Evolutionary conservation across 2,888 invertebrate genomes (phyloP).

Genomic region (Congeria kusceri): DNA sequence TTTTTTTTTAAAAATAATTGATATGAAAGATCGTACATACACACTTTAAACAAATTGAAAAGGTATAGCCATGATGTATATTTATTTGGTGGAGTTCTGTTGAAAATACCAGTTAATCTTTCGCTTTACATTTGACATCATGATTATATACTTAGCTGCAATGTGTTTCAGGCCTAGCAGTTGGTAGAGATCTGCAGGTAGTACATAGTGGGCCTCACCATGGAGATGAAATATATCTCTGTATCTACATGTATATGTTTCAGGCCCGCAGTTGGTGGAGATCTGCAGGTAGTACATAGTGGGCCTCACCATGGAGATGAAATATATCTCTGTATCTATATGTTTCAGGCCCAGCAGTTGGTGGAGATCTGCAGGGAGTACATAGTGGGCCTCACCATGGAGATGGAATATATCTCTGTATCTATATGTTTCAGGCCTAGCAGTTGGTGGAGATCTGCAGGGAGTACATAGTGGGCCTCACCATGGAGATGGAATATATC

Average conservation of each 20-base stretch:
- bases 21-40: too few species aligned
- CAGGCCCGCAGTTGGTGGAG: constrained; percentile 93
- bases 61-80: too few species aligned
- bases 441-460: constrained; percentile 96
- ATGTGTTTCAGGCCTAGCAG: constrained; percentile 89
- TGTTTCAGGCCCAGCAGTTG: constrained; percentile 91
- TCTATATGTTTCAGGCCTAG: constrained; percentile 87
- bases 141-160: too few species aligned
- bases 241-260: constrained; percentile 9
- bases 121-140: too few species aligned
- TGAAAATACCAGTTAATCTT: too few species aligned
- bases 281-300: constrained; percentile 97
- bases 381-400: constrained; percentile 96
- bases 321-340: constrained; percentile 7
- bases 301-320: constrained; percentile 96
- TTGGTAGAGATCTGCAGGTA: constrained; percentile 96
- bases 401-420: too few species aligned
- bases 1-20: too few species aligned
- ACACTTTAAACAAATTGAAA: too few species aligned
- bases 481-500: constrained; percentile 97
- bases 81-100: too few species aligned
- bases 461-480: constrained; percentile 96
- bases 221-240: too few species aligned
- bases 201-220: constrained; percentile 95
- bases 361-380: constrained; percentile 97